Evolutionary conservation across 2,797 vertebrate species (phyloP), one percentile per base, ranked within the genome.

Genomic region (Heterohyrax brucei): DNA sequence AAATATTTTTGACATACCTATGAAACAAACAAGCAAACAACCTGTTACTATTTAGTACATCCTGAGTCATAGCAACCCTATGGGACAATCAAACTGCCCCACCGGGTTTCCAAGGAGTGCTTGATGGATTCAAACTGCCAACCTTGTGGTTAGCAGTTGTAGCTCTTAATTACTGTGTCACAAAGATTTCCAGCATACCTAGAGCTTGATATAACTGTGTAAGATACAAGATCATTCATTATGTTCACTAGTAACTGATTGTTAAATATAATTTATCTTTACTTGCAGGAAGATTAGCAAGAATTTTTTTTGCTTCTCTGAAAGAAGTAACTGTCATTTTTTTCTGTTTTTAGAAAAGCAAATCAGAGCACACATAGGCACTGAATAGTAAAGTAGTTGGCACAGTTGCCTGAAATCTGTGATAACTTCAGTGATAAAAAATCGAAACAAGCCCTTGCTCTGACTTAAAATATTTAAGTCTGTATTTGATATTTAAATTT

Each of bases 381-480:
- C 28, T 93, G 86, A 91, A 75, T 19, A 93, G 24, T 44, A 66
- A 66, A 64, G 12, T 64, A 39, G 12, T 84, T 92, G 33, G 70
- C 72, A 95, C 16, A 33, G 39, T 85, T 24, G 14, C 89, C 48
- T 76, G 73, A 48, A 48, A 75, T 85, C 64, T 94, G 1, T 93
- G 28, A 76, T 75, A 81, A 78, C 28, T 9, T 62, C 78, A 90
- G 22, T 70, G 75, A 91, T 73, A 90, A 93, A 87, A 73, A 61
- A 83, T 33, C 93, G n/a, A 96, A 88, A 44, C 16, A 46, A 76
- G 10, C 1, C 78, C 85, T 96, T 95, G 21, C 53, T 84, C 30
- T 84, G 79, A 87, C 61, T 94, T 91, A 78, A 95, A 66, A 86
- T 68, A 84, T 70, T 89, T 79, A 92, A 83, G 87, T 89, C 46